Evolutionary conservation across 2,888 invertebrate species (phyloP).

Genomic region (Orthosia gracilis): DNA sequence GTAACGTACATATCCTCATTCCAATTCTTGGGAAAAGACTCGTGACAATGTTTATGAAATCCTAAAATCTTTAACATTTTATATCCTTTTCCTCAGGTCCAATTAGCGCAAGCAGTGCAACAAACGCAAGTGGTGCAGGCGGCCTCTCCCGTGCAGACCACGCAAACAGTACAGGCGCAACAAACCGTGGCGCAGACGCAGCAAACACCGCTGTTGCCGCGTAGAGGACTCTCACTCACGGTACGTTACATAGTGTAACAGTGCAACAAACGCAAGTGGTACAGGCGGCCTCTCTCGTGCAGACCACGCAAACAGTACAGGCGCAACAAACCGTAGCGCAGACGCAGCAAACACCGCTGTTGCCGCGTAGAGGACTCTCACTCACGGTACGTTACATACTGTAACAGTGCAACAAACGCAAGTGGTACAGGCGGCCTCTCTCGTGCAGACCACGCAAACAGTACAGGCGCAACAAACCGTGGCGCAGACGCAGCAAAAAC

Average conservation of each 20-base stretch:
- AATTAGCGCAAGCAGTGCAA: conserved; percentile 75
- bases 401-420: too few species aligned
- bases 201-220: conserved; percentile 88
- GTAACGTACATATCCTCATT: too few species aligned
- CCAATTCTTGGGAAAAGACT: too few species aligned
- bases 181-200: conserved; percentile 77
- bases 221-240: conserved; percentile 94
- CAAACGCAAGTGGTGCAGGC: conserved; percentile 75
- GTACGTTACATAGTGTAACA: conserved; percentile 77
- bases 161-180: conserved; percentile 69
- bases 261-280: too few species aligned
- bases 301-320: too few species aligned
- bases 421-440: too few species aligned
- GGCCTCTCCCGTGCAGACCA: conserved; percentile 61
- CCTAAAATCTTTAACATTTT: neutral
- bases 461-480: too few species aligned
- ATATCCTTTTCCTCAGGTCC: conserved; percentile 63
- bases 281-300: too few species aligned
- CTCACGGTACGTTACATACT: conserved; percentile 90
- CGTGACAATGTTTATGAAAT: too few species aligned
- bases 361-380: conserved; percentile 93
- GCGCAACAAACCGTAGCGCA: conserved; percentile 73
- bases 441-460: too few species aligned
- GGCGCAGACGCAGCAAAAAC: too few species aligned
- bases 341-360: conserved; percentile 78